Conservation (phyloP, 2,888 invertebrate species). For the Petrolisthes manimaculis region DNA sequence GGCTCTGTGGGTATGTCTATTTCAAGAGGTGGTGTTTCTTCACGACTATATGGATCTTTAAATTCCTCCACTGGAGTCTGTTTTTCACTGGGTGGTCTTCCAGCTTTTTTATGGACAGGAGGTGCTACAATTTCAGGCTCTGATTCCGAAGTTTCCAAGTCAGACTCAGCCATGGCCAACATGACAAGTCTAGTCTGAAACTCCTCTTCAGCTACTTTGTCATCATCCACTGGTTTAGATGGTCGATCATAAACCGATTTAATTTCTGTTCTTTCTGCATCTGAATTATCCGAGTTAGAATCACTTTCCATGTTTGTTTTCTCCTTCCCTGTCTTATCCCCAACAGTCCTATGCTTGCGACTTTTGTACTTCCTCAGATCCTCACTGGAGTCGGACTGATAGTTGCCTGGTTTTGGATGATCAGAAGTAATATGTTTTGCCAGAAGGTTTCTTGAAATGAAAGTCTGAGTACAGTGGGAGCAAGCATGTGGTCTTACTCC, state of each 20-base stretch:
- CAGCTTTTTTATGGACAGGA: constrained; percentile 1
- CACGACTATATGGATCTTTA: not conserved
- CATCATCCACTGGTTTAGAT: constrained; percentile 44
- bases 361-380: constrained; percentile 52
- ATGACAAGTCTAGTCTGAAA: constrained; percentile 56
- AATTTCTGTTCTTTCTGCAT: constrained; percentile 11
- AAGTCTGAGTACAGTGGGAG: constrained; percentile 80
- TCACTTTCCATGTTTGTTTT: constrained; percentile 41
- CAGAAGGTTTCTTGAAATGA: constrained; percentile 84
- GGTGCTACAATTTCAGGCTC: constrained; percentile 19
- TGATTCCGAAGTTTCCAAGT: constrained; percentile 52
- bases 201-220: constrained; percentile 54
- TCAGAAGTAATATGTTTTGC: constrained; percentile 75
- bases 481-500: constrained; percentile 63
- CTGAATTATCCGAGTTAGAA: constrained; percentile 47
- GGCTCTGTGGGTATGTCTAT: constrained; percentile 39
- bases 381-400: constrained; percentile 52
- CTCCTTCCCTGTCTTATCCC: constrained; percentile 25
- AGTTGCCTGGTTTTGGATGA: constrained; percentile 42
- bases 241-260: not conserved
- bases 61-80: constrained; percentile 3
- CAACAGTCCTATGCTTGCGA: constrained; percentile 43
- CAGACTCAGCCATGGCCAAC: constrained; percentile 56
- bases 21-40: constrained; percentile 27
- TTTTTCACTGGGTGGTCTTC: constrained; percentile 28